Percentiles rank a stretch among this genome's conserved stretches.
These are phyloP conservation scores for Andrena praecox DNA, from an alignment of 2,888 invertebrate genomes.

Conservation along the genomic window DNA sequence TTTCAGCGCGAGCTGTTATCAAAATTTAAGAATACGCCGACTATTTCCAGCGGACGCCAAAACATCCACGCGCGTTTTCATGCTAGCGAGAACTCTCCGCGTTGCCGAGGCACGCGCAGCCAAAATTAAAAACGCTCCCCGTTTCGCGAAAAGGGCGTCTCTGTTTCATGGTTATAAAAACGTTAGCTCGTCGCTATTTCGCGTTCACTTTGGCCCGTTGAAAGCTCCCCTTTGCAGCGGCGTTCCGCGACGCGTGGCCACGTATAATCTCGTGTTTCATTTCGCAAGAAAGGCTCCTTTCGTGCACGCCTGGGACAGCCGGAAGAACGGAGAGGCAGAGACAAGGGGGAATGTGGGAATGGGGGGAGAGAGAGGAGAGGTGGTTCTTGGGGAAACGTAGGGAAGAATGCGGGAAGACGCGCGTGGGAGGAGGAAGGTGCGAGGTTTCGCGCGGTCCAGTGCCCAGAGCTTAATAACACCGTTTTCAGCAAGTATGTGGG, in stretches of 20 bases:
- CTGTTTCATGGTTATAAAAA: background rate
- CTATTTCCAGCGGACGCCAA: background rate
- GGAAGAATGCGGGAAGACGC: background rate
- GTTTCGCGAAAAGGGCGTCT: background rate
- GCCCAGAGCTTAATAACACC: conserved; percentile 53
- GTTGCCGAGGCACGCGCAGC: background rate
- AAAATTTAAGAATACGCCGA: too few relatives aligned
- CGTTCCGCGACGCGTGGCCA: conserved; percentile 7
- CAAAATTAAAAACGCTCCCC: background rate
- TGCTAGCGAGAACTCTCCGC: background rate
- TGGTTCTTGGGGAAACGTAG: background rate
- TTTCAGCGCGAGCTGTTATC: too few relatives aligned
- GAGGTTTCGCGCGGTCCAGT: conserved; percentile 43
- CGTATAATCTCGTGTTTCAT: conserved; percentile 50
- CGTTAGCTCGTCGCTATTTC: conserved; percentile 3
- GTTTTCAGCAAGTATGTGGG: conserved; percentile 65
- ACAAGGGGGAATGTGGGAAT: background rate
- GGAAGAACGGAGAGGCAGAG: background rate
- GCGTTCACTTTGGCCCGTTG: background rate
- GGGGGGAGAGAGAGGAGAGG: background rate
- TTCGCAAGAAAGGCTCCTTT: conserved; percentile 32
- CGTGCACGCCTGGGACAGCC: background rate
- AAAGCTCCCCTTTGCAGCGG: background rate
- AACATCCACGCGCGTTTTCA: background rate
- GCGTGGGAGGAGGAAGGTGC: conserved; percentile 15